Evolutionary conservation across 1,140 invertebrate species (phyloP), one percentile per base, ranked within the genome.

Genomic region (Pissodes strobi): DNA sequence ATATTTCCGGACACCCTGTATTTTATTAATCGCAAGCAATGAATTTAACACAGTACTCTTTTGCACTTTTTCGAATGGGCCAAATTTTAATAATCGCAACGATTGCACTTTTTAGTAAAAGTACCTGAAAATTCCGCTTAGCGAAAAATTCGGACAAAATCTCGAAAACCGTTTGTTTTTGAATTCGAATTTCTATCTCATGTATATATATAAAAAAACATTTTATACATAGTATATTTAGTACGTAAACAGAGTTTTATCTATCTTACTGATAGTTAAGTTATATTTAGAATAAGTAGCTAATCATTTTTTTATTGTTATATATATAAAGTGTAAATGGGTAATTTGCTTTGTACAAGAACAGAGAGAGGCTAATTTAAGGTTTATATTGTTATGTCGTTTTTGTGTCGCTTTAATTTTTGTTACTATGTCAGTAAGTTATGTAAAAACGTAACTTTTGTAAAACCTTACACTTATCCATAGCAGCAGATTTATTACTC

Each of bases 31-130:
- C n/a, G n/a, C n/a, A n/a, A n/a, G n/a, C n/a, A n/a, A n/a, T n/a
- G n/a, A n/a, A n/a, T n/a, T n/a, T n/a, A n/a, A n/a, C n/a, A n/a
- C n/a, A n/a, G n/a, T n/a, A n/a, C n/a, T n/a, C n/a, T n/a, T n/a
- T n/a, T n/a, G n/a, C n/a, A n/a, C n/a, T n/a, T n/a, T n/a, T n/a
- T n/a, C n/a, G n/a, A n/a, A n/a, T n/a, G n/a, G n/a, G n/a, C n/a
- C n/a, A 46, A 46, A 46, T 21, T 46, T 9, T 17, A 46, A 19
- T 22, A 19, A 19, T 19, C 18, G 22, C 18, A 19, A 22, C 13
- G 18, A 49, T 34, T 25, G 34, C 49, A 52, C 49, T 45, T 34
- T 52, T 5, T 52, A 52, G 49, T 52, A 37, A 52, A 52, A 52
- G 49, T 52, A 52, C 49, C 49, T 52, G 49, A 52, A 52, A 52